Base-by-base conservation (phyloP, 2,888 invertebrate species). In the Spisula solida region DNA sequence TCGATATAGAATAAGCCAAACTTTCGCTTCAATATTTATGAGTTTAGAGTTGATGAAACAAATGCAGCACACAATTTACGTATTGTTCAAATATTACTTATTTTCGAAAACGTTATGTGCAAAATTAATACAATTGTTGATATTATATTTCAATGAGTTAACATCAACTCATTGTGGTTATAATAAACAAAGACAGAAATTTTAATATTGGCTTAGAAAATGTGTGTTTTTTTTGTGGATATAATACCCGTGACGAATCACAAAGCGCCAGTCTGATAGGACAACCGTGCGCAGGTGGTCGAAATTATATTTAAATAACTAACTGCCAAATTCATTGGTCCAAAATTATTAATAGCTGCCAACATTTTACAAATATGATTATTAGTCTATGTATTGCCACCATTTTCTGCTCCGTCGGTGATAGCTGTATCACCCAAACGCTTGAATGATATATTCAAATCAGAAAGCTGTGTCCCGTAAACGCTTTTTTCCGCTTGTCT, bases 321-420 rank as follows among this genome's bases (percentile, higher is more conserved):
- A 79, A 29, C 82, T 86, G 78, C 16, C 78, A 48, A 34, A 80
- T 79, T 29, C 47, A 88, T 79, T 56, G 85, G 86, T 29, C 82
- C 78, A 66, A 20, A 66, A 47, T 18, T 47, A 48, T 82, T 80
- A 60, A 60, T 80, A 70, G 60, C 41, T 81, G 75, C 78, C 51
- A 82, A 51, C 66, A 51, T 82, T 85, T 75, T 51, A 85, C 82
- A 79, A 82, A 70, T 81, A 41, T 55, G 41, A 81, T 85, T 85
- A 88, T 81, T 81, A 85, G 85, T 88, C 81, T 85, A 88, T 85
- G 81, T 78, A 84, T 56, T 88, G 81, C 55, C 75, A 10, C 34
- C 81, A 85, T 55, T 56, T 75, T 75, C 75, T 75, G 75, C 75
- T 18, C 16, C 75, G 31, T 14, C 25, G 34, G 31, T 14, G 75